Conservation (phyloP, 2,113 vertebrate genomes). For the Halichoeres trimaculatus region DNA sequence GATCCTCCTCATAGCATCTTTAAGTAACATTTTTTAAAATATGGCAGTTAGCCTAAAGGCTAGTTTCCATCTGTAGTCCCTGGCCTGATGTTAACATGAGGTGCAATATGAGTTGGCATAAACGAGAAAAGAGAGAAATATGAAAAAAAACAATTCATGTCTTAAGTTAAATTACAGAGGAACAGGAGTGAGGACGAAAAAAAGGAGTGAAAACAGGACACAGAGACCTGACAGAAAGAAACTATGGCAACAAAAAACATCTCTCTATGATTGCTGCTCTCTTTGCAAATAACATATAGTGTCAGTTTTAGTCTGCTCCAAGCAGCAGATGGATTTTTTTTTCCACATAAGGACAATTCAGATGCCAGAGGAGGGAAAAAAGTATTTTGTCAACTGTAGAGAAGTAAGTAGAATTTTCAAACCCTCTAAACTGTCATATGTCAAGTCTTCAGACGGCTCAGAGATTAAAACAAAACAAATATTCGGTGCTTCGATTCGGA, state of each 20-base stretch:
- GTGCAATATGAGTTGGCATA: slow-evolving; percentile 58
- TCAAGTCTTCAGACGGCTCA: slow-evolving; percentile 48
- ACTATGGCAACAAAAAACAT: slow-evolving; percentile 56
- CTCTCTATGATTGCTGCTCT: slow-evolving; percentile 55
- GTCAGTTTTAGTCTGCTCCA: slow-evolving; percentile 62
- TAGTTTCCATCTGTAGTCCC: too few species aligned
- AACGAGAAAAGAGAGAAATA: slow-evolving; percentile 15
- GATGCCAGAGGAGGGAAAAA: slow-evolving; percentile 46
- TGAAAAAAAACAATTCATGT: slow-evolving; percentile 23
- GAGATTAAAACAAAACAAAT: slow-evolving; percentile 63
- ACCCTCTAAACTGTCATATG: slow-evolving; percentile 58
- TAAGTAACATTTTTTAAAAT: too few species aligned
- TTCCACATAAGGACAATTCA: slow-evolving; percentile 57
- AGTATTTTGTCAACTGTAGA: slow-evolving; percentile 59
- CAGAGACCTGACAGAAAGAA: slow-evolving; percentile 35
- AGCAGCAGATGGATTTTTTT: slow-evolving; percentile 61
- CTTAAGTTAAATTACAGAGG: slow-evolving; percentile 54
- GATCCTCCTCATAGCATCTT: too few species aligned
- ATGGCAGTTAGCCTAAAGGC: too few species aligned
- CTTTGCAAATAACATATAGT: slow-evolving; percentile 69
- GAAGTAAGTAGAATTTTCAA: slow-evolving; percentile 56
- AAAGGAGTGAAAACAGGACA: slow-evolving; percentile 9
- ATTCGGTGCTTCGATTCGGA: slow-evolving; percentile 39
- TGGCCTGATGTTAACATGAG: too few species aligned
- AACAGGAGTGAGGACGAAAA: slow-evolving; percentile 8